Base-by-base conservation (phyloP, 2,888 invertebrate species). In the Platerodrilus igneus region DNA sequence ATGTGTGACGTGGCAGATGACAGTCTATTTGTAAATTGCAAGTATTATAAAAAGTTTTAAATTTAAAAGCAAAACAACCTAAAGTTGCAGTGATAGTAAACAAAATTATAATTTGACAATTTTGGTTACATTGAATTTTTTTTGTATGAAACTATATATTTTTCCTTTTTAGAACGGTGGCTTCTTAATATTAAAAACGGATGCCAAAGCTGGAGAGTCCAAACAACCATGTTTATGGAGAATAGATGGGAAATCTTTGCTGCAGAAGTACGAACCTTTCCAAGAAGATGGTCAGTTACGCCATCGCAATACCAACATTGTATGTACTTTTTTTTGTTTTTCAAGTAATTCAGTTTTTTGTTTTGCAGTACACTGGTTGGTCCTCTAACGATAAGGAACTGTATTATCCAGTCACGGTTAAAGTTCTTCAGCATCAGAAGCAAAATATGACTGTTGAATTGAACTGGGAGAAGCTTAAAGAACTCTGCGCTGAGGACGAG, bases 181-280 rank as follows among this genome's bases (percentile, higher is more conserved):
- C 4, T 69, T 69, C 55, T 56, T 69, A 3, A 66, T 68, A 36
- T 45, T 58, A 17, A 69, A 67, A 51, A 59, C 60, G 53, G 69
- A 69, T 49, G 66, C 64, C 3, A 62, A 65, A 52, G 51, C 53
- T 16, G 64, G 63, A 7, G 64, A 64, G 41, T 51, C 62, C 3
- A 65, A 64, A 34, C 64, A 64, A 32, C 66, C 68, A 6, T 62
- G 62, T 30, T 61, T 69, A 26, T 69, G 68, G 68, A 58, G 66
- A 48, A 64, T 69, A 41, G 68, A 69, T 52, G 68, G 71, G 3
- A 71, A 70, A 47, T 66, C 68, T 3, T 53, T 71, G n/a, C 52
- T 72, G 7, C 71, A 72, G 48, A 72, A 72, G 50, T 72, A 66
- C 49, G 68, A 70, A 56, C 64, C 68, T 8, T 67, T 67, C 41